These are phyloP conservation scores for Auanema sp. DNA, from an alignment of 2,888 invertebrate species.

Conservation along the genomic window DNA sequence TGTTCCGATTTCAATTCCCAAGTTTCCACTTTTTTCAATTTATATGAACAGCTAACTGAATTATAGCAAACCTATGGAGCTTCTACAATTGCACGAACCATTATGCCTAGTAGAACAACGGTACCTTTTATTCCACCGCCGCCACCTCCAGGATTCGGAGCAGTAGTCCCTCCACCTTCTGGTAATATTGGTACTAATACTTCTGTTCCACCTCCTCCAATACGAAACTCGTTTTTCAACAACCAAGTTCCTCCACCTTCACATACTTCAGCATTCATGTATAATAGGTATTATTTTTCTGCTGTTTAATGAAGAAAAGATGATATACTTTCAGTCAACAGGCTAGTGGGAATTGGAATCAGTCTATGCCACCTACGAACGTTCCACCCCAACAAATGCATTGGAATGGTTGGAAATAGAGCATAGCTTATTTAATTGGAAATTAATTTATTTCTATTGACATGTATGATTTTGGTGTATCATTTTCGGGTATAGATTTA, in stretches of 20 bases:
- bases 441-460: too few species aligned
- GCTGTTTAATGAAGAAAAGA: background rate
- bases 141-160: slow-evolving; percentile 24
- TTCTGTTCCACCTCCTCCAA: slow-evolving; percentile 10
- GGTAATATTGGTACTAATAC: slow-evolving; percentile 11
- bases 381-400: background rate
- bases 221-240: slow-evolving; percentile 9
- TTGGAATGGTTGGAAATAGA: background rate
- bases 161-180: slow-evolving; percentile 13
- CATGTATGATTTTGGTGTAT: background rate
- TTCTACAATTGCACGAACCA: slow-evolving; percentile 2
- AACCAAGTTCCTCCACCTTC: slow-evolving; percentile 7
- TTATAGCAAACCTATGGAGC: background rate
- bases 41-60: background rate
- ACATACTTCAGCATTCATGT: slow-evolving; percentile 1
- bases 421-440: too few species aligned
- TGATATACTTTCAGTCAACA: slow-evolving; percentile 4
- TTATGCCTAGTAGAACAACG: slow-evolving; percentile 4
- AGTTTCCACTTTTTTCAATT: too few species aligned
- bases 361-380: background rate
- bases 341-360: background rate
- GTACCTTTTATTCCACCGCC: background rate
- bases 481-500: slow-evolving; percentile 2
- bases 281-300: background rate
- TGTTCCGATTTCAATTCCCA: background rate